A percentile compares a stretch with the other conserved stretches of the same genome.
These are phyloP conservation scores for Glossophaga mutica DNA, from an alignment of 2,797 vertebrate genomes.

Conservation along the genomic window DNA sequence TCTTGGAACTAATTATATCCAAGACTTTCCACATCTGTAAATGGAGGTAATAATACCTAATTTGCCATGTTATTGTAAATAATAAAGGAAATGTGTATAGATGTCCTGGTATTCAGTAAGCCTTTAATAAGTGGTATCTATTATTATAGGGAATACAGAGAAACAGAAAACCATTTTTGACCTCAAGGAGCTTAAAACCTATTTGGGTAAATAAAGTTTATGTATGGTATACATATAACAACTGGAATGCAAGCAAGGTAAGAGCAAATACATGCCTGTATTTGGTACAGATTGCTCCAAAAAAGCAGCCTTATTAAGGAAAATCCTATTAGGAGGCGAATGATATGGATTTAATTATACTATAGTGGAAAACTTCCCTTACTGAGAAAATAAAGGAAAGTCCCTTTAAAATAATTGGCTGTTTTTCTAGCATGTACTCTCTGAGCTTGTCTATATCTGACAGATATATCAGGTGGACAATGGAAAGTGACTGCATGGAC, in stretches of 20 bases:
- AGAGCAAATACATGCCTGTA: not conserved
- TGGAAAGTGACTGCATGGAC: not conserved
- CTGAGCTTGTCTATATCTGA: not conserved
- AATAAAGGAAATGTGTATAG: slow-evolving; percentile 37
- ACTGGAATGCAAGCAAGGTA: slow-evolving; percentile 2
- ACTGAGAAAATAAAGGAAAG: slow-evolving; percentile 26
- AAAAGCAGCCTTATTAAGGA: not conserved
- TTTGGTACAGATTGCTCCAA: not conserved
- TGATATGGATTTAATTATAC: slow-evolving; percentile 12
- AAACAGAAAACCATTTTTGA: slow-evolving; percentile 43
- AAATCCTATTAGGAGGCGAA: not conserved
- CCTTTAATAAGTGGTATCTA: slow-evolving; percentile 4
- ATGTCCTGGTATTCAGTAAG: slow-evolving; percentile 5
- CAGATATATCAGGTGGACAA: not conserved
- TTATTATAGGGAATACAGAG: slow-evolving; percentile 10
- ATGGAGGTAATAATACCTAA: slow-evolving; percentile 12
- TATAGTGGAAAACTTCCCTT: not conserved
- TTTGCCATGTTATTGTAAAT: slow-evolving; percentile 36
- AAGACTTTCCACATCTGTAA: slow-evolving; percentile 43
- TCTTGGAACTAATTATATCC: slow-evolving; percentile 33
- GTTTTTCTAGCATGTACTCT: not conserved
- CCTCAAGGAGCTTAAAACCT: slow-evolving; percentile 34
- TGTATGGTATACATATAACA: not conserved
- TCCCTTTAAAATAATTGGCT: slow-evolving; percentile 11
- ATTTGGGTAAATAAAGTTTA: slow-evolving; percentile 25